Evolutionary conservation across 2,113 vertebrate species (phyloP).

Genomic region (Lepidothrix coronata): DNA sequence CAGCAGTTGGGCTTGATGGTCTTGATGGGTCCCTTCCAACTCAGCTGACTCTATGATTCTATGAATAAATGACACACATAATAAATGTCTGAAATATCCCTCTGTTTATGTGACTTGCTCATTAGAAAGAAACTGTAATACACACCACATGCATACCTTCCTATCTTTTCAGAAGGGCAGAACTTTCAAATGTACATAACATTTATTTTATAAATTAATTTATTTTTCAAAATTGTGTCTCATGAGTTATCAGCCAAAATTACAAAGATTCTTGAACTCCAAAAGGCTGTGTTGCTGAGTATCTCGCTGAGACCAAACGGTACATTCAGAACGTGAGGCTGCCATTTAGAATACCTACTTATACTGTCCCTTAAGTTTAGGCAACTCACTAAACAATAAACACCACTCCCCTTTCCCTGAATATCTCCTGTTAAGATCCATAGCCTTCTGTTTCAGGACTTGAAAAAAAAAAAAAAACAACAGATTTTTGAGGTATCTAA

Average conservation of each 20-base stretch:
- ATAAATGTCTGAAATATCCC: neutral
- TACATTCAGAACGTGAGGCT: neutral
- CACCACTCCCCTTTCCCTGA: accelerated
- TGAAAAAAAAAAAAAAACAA: neutral
- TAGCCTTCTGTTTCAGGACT: neutral
- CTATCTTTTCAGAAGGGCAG: neutral
- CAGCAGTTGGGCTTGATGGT: accelerated
- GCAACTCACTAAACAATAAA: neutral
- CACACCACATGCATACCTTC: accelerated
- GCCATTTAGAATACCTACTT: neutral
- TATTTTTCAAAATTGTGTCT: neutral
- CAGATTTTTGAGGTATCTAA: neutral
- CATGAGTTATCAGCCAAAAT: neutral
- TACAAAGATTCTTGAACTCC: neutral
- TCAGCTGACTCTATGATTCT: neutral
- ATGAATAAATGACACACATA: neutral
- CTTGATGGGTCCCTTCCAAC: neutral
- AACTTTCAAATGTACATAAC: neutral
- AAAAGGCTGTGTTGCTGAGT: neutral
- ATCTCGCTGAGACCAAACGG: neutral
- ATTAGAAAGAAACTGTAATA: neutral
- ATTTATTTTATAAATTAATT: neutral
- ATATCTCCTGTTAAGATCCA: neutral
- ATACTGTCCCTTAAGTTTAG: neutral
- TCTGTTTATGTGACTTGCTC: neutral